Percentiles rank a stretch among this genome's conserved stretches.
Evolutionary conservation across 2,888 invertebrate species (phyloP).

Genomic region (Mythimna vitellina): DNA sequence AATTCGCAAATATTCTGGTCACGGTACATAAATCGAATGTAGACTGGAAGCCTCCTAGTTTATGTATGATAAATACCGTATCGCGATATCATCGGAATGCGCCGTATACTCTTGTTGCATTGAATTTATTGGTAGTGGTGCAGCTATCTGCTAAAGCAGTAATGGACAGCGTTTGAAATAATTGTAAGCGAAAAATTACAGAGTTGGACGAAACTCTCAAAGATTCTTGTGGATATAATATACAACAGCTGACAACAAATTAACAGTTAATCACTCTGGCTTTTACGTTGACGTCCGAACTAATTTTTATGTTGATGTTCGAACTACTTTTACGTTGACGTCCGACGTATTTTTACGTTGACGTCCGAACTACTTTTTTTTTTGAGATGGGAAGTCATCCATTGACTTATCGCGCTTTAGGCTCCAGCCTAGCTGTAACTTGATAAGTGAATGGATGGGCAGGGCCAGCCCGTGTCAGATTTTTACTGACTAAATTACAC

Average conservation of each 20-base stretch:
- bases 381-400: neutral
- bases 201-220: neutral
- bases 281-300: no score
- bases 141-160: conserved; percentile 67
- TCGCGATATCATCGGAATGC: conserved; percentile 75
- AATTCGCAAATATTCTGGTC: conserved; percentile 51
- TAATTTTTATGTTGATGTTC: no score
- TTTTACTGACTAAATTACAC: no score
- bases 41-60: conserved; percentile 65
- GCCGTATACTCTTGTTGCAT: conserved; percentile 69
- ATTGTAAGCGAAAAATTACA: conserved; percentile 5
- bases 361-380: neutral
- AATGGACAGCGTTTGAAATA: conserved; percentile 64
- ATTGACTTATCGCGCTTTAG: no score
- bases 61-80: conserved; percentile 78
- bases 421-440: no score
- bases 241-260: no score
- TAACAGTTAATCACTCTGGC: no score
- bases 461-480: no score
- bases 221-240: no score
- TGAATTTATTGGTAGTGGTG: conserved; percentile 70
- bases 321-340: no score
- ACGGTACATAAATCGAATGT: conserved; percentile 67
- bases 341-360: no score
- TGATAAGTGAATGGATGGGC: no score